Conservation (phyloP, 35 echinoderm and acorn worm genomes). For the Amphiura filiformis region DNA sequence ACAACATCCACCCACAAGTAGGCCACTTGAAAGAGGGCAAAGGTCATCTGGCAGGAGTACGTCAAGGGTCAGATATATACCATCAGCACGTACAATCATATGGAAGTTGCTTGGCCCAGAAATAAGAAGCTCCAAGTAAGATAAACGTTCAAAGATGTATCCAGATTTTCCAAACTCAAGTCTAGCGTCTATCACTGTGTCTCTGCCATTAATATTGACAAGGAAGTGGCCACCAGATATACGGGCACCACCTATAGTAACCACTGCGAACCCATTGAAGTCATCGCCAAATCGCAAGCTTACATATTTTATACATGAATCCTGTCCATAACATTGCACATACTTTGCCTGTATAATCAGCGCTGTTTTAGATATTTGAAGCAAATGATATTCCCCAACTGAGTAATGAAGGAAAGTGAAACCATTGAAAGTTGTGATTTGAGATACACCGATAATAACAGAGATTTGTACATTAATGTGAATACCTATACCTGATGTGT, state of each 20-base stretch:
- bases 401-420: constrained; percentile 48
- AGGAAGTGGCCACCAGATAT: constrained; percentile 13
- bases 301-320: constrained; percentile 76
- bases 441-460: constrained; percentile 58
- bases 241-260: constrained; percentile 47
- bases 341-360: constrained; percentile 75
- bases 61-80: constrained; percentile 58
- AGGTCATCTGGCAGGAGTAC: constrained; percentile 42
- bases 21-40: constrained; percentile 58
- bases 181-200: constrained; percentile 14
- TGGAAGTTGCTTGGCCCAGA: constrained; percentile 61
- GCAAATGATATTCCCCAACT: constrained; percentile 67
- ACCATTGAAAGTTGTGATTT: constrained; percentile 73
- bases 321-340: constrained; percentile 56
- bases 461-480: constrained; percentile 18
- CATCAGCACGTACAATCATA: constrained; percentile 58
- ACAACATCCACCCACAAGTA: constrained; percentile 79
- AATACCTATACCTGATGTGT: background rate
- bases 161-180: constrained; percentile 68
- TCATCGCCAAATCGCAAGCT: constrained; percentile 68
- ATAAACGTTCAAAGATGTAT: constrained; percentile 61
- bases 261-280: constrained; percentile 36
- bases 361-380: constrained; percentile 29
- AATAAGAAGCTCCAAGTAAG: constrained; percentile 64
- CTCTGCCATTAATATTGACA: constrained; percentile 49